Base-by-base conservation (phyloP, 2,113 vertebrate species). In the Edolisoma coerulescens region DNA sequence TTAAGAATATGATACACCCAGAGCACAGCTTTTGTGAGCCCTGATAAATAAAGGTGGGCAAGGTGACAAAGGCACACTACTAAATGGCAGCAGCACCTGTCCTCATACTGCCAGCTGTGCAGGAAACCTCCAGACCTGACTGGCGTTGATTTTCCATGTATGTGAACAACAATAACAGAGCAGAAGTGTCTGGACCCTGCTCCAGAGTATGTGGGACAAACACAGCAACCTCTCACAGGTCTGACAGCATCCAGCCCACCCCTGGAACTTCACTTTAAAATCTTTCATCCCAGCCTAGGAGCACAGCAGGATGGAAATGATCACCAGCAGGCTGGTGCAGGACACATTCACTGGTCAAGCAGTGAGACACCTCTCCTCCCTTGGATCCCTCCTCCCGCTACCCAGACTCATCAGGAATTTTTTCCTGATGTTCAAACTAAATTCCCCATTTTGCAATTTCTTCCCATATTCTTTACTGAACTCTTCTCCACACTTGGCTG, bases 351-450 rank as follows among this genome's bases (percentile, higher is more conserved):
- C 37, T 42, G 47, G 32, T 44, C 13, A 63, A 61, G 45, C 52
- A 83, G 11, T 2, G 10, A 42, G 63, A 67, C 13, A 44, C 16
- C 42, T 81, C 59, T 87, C 49, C 59, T 69, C 49, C 33, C 19
- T 63, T 57, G 53, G 7, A 63, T 44, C 19, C 28, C 39, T 49
- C 30, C 30, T 71, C 6, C 42, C 0, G 0, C 42, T 35, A 53
- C 16, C 24, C 49, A 80, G 30, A 71, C n/a, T 39, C 7, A 2
- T 14, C 61, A 79, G 52, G 24, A 74, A 50, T 2, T 39, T 63
- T 45, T 81, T 76, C 37, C 53, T 77, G 24, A 73, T 54, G 50
- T 49, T 86, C 71, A 65, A 16, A 79, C 17, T 32, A 16, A 39
- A 79, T 71, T 73, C 16, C 23, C 6, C 14, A 32, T n/a, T 57